These are phyloP conservation scores for Limosa lapponica DNA, from an alignment of 2,797 vertebrate species.

Conservation along the genomic window DNA sequence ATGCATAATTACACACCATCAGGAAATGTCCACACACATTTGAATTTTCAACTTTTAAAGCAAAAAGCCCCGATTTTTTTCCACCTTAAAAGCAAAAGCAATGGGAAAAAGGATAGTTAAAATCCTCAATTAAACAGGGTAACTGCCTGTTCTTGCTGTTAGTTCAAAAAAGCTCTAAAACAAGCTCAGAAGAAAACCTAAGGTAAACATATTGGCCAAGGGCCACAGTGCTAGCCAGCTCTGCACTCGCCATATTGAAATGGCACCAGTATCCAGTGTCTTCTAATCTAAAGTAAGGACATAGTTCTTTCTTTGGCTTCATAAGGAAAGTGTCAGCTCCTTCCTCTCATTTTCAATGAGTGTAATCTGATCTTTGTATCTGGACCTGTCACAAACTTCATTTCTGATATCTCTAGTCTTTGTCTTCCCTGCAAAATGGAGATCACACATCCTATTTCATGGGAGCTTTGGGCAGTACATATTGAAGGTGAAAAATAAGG, in stretches of 20 bases:
- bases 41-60: neutral
- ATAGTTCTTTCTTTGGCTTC: neutral
- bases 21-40: neutral
- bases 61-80: neutral
- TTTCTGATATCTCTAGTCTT: neutral
- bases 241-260: neutral
- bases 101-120: neutral
- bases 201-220: neutral
- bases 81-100: neutral
- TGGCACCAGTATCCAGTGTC: neutral
- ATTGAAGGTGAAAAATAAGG: neutral
- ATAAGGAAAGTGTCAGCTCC: neutral
- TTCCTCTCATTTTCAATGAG: neutral
- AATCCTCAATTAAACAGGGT: neutral
- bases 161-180: neutral
- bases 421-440: neutral
- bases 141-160: neutral
- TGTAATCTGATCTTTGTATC: neutral
- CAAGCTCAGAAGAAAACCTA: neutral
- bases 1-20: neutral
- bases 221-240: neutral
- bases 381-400: neutral
- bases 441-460: neutral
- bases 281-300: neutral
- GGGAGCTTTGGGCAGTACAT: neutral